phyloP scores from a whole-genome alignment of 2,888 invertebrate species.

The Antitype chi region DNA sequence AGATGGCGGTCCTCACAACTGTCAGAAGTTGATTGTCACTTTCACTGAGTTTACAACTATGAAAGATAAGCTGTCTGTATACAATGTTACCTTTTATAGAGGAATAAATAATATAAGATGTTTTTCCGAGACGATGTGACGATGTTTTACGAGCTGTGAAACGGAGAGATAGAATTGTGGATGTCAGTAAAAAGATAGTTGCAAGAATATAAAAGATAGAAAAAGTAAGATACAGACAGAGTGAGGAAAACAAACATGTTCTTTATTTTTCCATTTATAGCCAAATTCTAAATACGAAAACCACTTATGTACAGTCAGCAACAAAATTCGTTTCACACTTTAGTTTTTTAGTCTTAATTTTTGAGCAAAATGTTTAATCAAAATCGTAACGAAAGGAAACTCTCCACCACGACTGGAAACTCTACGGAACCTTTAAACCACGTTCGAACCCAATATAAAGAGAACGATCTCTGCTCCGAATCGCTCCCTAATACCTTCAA shows the following conservation, averaged over 20 bases:
- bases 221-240: background rate
- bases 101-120: constrained; percentile 17
- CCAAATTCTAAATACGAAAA: background rate
- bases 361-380: too few species aligned
- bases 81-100: constrained; percentile 33
- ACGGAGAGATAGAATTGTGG: constrained; percentile 23
- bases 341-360: too few species aligned
- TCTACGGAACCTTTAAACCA: too few species aligned
- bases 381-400: too few species aligned
- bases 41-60: constrained; percentile 22
- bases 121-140: constrained; percentile 13
- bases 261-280: background rate
- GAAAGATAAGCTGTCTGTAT: background rate
- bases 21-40: constrained; percentile 15
- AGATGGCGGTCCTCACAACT: constrained; percentile 20
- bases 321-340: too few species aligned
- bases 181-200: background rate
- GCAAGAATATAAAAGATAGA: background rate
- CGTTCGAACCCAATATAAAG: too few species aligned
- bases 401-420: too few species aligned
- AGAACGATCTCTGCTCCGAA: too few species aligned
- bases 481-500: too few species aligned
- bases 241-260: background rate
- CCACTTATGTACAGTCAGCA: too few species aligned
- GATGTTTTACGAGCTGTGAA: constrained; percentile 37